Percentiles rank a stretch among this genome's conserved stretches.
Evolutionary conservation across 2,888 invertebrate species (phyloP).

Genomic region (Schizotus pectinicornis): DNA sequence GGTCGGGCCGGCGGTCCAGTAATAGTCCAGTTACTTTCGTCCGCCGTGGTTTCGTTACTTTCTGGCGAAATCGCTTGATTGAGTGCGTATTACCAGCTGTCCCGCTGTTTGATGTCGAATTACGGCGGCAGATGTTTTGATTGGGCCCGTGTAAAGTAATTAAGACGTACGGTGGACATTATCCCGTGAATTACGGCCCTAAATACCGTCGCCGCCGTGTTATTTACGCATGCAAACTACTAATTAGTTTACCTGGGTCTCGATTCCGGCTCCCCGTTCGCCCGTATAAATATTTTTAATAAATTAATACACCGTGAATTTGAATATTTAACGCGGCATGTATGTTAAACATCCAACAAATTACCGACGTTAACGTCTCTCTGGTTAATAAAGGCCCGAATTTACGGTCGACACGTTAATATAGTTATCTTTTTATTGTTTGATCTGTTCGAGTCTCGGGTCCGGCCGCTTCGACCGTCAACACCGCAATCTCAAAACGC

Average conservation of each 20-base stretch:
- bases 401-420: slow-evolving; percentile 49
- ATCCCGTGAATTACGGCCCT: slow-evolving; percentile 43
- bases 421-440: slow-evolving; percentile 46
- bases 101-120: slow-evolving; percentile 43
- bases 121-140: slow-evolving; percentile 52
- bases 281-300: slow-evolving; percentile 46
- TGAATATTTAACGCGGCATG: slow-evolving; percentile 48
- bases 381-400: slow-evolving; percentile 45
- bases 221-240: slow-evolving; percentile 48
- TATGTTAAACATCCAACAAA: slow-evolving; percentile 48
- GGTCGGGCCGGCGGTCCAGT: too few species aligned
- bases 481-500: slow-evolving; percentile 34
- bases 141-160: slow-evolving; percentile 50
- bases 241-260: slow-evolving; percentile 41
- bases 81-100: slow-evolving; percentile 27
- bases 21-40: too few species aligned
- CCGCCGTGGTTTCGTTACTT: too few species aligned
- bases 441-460: slow-evolving; percentile 12
- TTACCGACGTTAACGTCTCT: slow-evolving; percentile 44
- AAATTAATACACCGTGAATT: slow-evolving; percentile 45
- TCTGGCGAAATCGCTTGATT: too few species aligned
- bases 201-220: slow-evolving; percentile 43
- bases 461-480: slow-evolving; percentile 6
- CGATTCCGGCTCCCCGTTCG: slow-evolving; percentile 28
- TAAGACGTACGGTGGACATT: slow-evolving; percentile 47